A percentile compares a stretch with the other conserved stretches of the same genome.
Evolutionary conservation across 2,797 vertebrate species (phyloP).

Genomic region (Rhynchonycteris naso): DNA sequence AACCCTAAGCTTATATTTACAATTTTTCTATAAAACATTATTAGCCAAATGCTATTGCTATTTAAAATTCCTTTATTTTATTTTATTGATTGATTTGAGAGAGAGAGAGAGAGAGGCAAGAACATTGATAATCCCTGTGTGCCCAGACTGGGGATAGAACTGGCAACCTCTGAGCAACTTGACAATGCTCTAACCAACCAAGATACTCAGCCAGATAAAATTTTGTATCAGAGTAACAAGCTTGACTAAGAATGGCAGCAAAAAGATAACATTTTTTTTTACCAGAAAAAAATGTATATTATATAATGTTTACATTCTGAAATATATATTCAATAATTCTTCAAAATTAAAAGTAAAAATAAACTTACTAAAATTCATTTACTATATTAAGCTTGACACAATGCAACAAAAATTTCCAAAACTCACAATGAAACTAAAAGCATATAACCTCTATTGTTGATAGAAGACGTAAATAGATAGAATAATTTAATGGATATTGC

Average conservation of each 20-base stretch:
- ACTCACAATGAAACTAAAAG: neutral
- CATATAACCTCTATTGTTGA: neutral
- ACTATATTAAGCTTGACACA: slow-evolving; percentile 7
- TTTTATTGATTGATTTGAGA: no score
- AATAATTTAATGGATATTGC: neutral
- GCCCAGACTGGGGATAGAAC: no score
- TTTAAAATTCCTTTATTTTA: neutral
- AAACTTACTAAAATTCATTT: neutral
- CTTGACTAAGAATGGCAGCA: neutral
- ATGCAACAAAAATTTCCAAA: neutral
- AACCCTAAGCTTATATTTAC: neutral
- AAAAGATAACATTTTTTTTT: neutral
- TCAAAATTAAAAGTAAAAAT: slow-evolving; percentile 26
- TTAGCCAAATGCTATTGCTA: neutral
- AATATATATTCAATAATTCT: neutral
- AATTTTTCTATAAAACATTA: neutral
- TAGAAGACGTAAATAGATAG: neutral
- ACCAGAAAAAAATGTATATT: neutral
- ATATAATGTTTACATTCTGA: neutral
- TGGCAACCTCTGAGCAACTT: no score
- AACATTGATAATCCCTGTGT: no score
- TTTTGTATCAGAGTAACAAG: neutral
- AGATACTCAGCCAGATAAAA: neutral
- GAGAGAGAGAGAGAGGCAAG: no score
- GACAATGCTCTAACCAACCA: no score